Conservation (phyloP, 1,140 invertebrate genomes). For the Chrysomallon squamiferum region DNA sequence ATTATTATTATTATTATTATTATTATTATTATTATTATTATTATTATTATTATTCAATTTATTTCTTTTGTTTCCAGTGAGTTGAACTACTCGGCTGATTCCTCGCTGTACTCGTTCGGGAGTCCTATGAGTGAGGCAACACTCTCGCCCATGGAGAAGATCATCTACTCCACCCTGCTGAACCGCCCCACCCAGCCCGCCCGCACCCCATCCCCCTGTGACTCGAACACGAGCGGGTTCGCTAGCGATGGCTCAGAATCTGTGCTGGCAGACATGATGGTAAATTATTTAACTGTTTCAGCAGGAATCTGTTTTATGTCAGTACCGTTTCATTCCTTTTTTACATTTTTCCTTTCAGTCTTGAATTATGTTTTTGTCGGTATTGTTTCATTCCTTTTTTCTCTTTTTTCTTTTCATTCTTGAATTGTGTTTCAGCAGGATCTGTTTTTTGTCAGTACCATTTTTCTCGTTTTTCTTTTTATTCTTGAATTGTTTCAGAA, state of each 20-base stretch:
- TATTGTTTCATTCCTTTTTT: too few relatives aligned
- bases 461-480: too few relatives aligned
- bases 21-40: too few relatives aligned
- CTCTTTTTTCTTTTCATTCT: too few relatives aligned
- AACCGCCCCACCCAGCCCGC: constrained; percentile 3
- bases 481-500: too few relatives aligned
- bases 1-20: too few relatives aligned
- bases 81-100: constrained; percentile 2
- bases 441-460: too few relatives aligned
- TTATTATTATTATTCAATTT: too few relatives aligned
- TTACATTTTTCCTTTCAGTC: too few relatives aligned
- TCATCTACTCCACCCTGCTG: constrained; percentile 50
- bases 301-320: background rate
- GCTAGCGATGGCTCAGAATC: constrained; percentile 65
- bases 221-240: constrained; percentile 71
- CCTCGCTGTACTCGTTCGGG: constrained; percentile 10
- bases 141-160: constrained; percentile 53
- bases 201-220: constrained; percentile 45
- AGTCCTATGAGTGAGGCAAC: constrained; percentile 40
- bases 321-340: too few relatives aligned
- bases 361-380: too few relatives aligned
- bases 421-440: too few relatives aligned
- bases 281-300: constrained; percentile 36
- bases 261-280: constrained; percentile 73
- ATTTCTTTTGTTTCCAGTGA: background rate